Evolutionary conservation across 1,140 invertebrate species (phyloP), one percentile per base, ranked within the genome.

Genomic region (Atta colombica): DNA sequence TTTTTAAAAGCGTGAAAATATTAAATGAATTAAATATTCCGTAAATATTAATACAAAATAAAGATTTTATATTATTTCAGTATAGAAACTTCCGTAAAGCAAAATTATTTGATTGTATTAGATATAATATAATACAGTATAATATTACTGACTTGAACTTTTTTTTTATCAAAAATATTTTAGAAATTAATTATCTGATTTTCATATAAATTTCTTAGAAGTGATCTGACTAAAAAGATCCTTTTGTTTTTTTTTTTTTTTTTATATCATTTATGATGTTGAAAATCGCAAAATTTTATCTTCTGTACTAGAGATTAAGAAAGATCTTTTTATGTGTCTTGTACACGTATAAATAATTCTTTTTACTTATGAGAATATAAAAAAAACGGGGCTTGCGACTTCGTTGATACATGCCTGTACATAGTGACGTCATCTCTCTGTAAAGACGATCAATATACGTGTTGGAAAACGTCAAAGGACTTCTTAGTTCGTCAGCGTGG

Each of bases 361-460:
- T 78, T 55, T 25, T 16, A 39, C 10, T 18, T 6, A 16, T 18
- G 5, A 21, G 28, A 51, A 69, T 68, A 18, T 49, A 12, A 49
- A 28, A 45, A 7, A 68, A 55, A 68, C 1, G 0, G 85, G 87
- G 87, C n/a, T 28, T 71, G 31, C 35, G 14, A 8, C 12, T 78
- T n/a, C 28, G n/a, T 61, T 65, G 68, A 69, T 78, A 87, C 91
- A 77, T 65, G 21, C 81, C 86, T 92, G 87, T 35, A 61, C 31
- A 21, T 25, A 80, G 81, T 95, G 94, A 94, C 94, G 94, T 94
- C 94, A 94, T 91, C 90, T 86, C 88, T 86, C 87, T 65, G 66
- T 92, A 93, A 93, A 90, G 85, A 87, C 93, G 94, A 95, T 95
- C 94, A 94, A 95, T 95, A 95, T 91, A 85, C 39, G n/a, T 65